Evolutionary conservation across 2,113 vertebrate genomes (phyloP).

Genomic region (Egretta garzetta): DNA sequence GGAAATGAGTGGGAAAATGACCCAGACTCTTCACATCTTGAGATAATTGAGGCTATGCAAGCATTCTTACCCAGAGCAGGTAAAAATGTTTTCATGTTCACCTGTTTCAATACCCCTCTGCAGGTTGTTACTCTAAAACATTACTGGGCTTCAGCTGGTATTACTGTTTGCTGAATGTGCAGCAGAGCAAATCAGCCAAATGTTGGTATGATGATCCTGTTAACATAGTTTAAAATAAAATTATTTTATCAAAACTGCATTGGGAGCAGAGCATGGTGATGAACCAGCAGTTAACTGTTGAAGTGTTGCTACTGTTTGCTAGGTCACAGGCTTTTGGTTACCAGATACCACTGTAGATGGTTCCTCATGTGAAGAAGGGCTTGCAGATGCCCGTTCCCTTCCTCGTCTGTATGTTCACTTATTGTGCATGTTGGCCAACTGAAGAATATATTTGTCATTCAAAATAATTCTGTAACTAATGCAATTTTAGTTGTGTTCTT

Average conservation of each 20-base stretch:
- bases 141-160: background rate
- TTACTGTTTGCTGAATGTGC: background rate
- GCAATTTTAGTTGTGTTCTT: background rate
- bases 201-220: background rate
- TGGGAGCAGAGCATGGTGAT: background rate
- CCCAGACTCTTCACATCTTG: background rate
- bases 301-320: background rate
- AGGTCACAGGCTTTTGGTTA: background rate
- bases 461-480: background rate
- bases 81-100: background rate
- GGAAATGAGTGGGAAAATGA: fast-evolving
- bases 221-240: background rate
- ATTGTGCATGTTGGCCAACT: background rate
- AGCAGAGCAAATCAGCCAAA: background rate
- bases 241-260: background rate
- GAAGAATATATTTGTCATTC: background rate
- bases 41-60: background rate
- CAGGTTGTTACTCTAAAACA: background rate
- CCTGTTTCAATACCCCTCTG: background rate
- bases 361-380: background rate
- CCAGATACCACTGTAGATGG: fast-evolving
- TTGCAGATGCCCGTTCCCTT: background rate
- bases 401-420: background rate
- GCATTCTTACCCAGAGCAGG: background rate
- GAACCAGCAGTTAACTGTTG: background rate